These are phyloP conservation scores for Acanthiza pusilla DNA, from an alignment of 2,797 vertebrate species.

Conservation along the genomic window DNA sequence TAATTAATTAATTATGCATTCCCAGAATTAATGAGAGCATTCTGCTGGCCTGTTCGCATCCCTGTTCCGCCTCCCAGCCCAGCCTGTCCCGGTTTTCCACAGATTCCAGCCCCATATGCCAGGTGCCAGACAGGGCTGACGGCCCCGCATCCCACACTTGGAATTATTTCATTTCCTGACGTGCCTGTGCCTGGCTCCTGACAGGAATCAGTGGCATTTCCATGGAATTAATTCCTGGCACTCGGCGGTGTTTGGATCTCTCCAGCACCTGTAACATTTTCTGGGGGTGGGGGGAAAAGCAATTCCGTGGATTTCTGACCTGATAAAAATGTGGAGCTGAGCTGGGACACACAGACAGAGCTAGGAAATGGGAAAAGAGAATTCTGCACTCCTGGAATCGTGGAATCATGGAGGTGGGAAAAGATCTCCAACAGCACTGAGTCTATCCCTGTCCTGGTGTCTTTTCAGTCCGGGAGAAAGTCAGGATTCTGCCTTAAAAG, in stretches of 20 bases:
- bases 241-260: not conserved
- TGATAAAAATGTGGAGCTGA: not conserved
- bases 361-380: not conserved
- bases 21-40: not conserved
- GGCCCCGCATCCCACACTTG: not conserved
- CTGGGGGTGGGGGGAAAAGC: not conserved
- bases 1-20: constrained; percentile 2
- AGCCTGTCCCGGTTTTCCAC: not conserved
- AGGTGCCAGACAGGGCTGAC: constrained; percentile 25
- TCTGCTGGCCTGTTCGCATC: not conserved
- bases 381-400: not conserved
- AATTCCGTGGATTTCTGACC: not conserved
- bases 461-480: not conserved
- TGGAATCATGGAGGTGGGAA: not conserved
- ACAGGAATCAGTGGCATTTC: not conserved
- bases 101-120: constrained; percentile 20
- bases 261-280: not conserved
- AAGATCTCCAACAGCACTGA: not conserved
- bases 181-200: not conserved
- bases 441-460: not conserved
- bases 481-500: not conserved
- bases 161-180: not conserved
- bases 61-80: not conserved
- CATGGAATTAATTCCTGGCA: not conserved
- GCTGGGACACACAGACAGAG: not conserved